A percentile compares a stretch with the other conserved stretches of the same genome.
Conservation (phyloP, 2,113 vertebrate species). For the Larimichthys crocea region DNA sequence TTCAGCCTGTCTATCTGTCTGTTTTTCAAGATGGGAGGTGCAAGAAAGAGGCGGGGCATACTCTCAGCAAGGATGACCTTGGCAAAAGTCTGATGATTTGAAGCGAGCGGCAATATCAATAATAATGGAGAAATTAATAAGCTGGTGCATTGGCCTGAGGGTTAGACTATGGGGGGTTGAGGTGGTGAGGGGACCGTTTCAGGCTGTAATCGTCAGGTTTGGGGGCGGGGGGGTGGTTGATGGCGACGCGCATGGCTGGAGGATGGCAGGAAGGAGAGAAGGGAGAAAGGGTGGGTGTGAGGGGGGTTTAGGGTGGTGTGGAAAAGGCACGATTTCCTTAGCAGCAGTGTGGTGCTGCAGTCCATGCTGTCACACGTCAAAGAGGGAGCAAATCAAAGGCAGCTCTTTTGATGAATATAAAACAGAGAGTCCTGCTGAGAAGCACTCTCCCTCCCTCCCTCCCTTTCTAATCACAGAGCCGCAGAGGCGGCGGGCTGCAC, state of each 20-base stretch:
- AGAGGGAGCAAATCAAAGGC: constrained; percentile 87
- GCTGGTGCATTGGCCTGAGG: constrained; percentile 73
- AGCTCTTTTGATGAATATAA: constrained; percentile 90
- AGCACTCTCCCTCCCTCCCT: constrained; percentile 83
- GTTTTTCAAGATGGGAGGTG: constrained; percentile 56
- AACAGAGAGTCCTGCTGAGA: constrained; percentile 87
- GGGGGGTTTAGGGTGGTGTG: constrained; percentile 31
- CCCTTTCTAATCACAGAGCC: constrained; percentile 85
- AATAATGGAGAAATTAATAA: constrained; percentile 86
- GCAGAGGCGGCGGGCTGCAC: constrained; percentile 78
- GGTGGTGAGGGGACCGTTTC: constrained; percentile 27
- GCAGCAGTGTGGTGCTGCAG: constrained; percentile 80
- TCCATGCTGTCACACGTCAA: constrained; percentile 84
- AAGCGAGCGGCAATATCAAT: constrained; percentile 79
- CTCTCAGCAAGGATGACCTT: constrained; percentile 80
- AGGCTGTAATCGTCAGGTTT: constrained; percentile 38
- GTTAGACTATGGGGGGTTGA: constrained; percentile 57
- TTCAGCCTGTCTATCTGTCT: constrained; percentile 56
- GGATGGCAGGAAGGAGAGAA: constrained; percentile 41
- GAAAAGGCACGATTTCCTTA: constrained; percentile 80
- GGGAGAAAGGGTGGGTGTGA: constrained; percentile 24
- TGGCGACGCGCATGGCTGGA: constrained; percentile 10
- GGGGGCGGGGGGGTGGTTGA: not conserved
- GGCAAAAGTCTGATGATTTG: constrained; percentile 80
- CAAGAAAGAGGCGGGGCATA: constrained; percentile 48